Base-by-base conservation (phyloP, 2,888 invertebrate genomes). In the Nycteola revayana region DNA sequence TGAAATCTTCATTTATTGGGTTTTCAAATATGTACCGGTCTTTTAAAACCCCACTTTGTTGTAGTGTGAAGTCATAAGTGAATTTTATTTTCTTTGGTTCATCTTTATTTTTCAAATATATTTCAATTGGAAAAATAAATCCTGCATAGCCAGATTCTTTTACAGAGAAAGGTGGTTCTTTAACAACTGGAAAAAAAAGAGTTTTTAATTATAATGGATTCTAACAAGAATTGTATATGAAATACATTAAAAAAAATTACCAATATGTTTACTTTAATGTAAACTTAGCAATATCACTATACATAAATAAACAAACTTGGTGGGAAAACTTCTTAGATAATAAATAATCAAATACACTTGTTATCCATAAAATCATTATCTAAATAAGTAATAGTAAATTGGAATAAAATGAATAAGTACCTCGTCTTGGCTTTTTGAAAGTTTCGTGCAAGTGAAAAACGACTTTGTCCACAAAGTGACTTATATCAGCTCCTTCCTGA, bases 141-240 rank as follows among this genome's bases (percentile, higher is more conserved):
- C 98, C 97, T 40, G 97, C 98, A 90, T 98, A 98, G 3, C 98
- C 98, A n/a, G 96, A 95, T 76, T 98, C 98, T 60, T 94, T 94
- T 17, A 98, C 92, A 29, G 92, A 87, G 83, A 95, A 98, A 1
- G 98, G 98, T 30, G 98, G 96, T 51, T 96, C 96, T 69, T 96
- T 97, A 1, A 96, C 90, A 59, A 95, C 97, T 97, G 89, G 29
- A 92, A 92, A 51, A 43, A 47, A 51, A 60, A 45, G n/a, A n/a
- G n/a, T n/a, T n/a, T n/a, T 5, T 5, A 7, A n/a, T 21, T 5
- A 21, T 21, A 21, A 21, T 7, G 25, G 24, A 36, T 29, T 30
- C 26, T 28, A 5, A 18, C 14, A 22, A 9, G 21, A 30, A n/a
- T 28, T 9, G 20, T 29, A 7, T 10, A 20, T n/a, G n/a, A n/a